Percentiles rank a stretch among this genome's conserved stretches.
These are phyloP conservation scores for Actinernus sp. DNA, from an alignment of 92 coral and sea anemone genomes.

Conservation along the genomic window DNA sequence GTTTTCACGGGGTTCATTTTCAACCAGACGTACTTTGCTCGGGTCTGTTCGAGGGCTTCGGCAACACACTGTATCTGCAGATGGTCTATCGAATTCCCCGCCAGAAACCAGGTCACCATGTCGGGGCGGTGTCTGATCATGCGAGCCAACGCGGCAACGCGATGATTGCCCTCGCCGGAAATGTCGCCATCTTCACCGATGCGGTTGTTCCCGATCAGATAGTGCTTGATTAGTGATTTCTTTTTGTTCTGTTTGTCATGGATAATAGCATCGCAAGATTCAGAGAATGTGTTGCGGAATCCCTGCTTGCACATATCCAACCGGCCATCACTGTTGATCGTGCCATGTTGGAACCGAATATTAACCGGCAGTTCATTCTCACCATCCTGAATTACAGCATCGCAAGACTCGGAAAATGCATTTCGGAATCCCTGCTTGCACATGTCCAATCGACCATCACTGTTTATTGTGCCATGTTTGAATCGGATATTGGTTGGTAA, in stretches of 20 bases:
- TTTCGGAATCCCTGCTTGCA: constrained; percentile 69
- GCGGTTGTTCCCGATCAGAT: constrained; percentile 68
- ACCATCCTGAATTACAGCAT: constrained; percentile 68
- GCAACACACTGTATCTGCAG: constrained; percentile 40
- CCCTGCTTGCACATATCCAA: constrained; percentile 71
- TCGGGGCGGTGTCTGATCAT: constrained; percentile 68
- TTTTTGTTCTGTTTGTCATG: constrained; percentile 30
- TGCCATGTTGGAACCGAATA: constrained; percentile 59
- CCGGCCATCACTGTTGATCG: constrained; percentile 66
- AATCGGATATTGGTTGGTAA: constrained; percentile 60
- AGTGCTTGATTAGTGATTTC: constrained; percentile 51
- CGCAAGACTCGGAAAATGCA: constrained; percentile 61
- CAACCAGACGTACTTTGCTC: constrained; percentile 58
- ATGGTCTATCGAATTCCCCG: constrained; percentile 52
- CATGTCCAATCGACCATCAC: constrained; percentile 62
- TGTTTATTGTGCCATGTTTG: constrained; percentile 56
- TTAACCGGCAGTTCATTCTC: constrained; percentile 41
- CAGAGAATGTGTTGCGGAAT: constrained; percentile 51
- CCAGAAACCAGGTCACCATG: constrained; percentile 61
- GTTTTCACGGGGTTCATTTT: constrained; percentile 71
- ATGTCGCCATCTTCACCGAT: constrained; percentile 61
- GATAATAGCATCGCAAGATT: constrained; percentile 53
- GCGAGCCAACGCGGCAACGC: constrained; percentile 60
- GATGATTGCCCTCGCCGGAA: constrained; percentile 55
- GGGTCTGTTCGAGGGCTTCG: constrained; percentile 56